Evolutionary conservation across 2,797 vertebrate genomes (phyloP), one percentile per base, ranked within the genome.

Genomic region (Philypnodon macrostomus): DNA sequence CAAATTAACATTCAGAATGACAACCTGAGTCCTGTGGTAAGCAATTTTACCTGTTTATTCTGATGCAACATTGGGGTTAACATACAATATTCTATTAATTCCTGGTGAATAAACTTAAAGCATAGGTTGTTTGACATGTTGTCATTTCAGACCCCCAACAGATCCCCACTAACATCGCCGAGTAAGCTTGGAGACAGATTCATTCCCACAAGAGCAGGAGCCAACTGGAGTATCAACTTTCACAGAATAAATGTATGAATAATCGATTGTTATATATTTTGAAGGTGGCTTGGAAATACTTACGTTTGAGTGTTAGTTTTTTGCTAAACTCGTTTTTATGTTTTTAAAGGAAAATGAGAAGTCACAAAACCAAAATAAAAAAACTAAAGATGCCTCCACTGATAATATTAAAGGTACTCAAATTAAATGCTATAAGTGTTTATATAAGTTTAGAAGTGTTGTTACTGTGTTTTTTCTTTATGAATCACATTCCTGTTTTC

Each of bases 141-240:
- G 1, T 92, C 86, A 74, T 87, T 91, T 4, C 70, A 90, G 75
- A 93, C 92, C 0, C 92, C 93, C 12, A 90, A 88, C 40, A 81
- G 91, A 75, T 97, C 95, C 14, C 94, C 92, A 0, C 85, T 95
- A 75, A 95, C 93, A 4, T 97, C 95, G 2, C 95, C 95, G 35
- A 95, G 93, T 79, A 97, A 97, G 42, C 92, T 94, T 0, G 95
- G 95, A 1, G 95, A 98, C 84, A 80, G 95, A 33, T 98, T 98
- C 80, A 97, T 97, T 60, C 95, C 95, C 0, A 93, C 93, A 0
- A 85, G 95, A 70, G 95, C 92, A 0, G 94, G 94, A 0, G 94
- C 95, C 54, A 98, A 94, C 80, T 98, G 95, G 95, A 93, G 90
- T 15, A 93, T 97, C 58, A 95, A 92, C 67, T 98, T 97, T 73